Evolutionary conservation across 2,888 invertebrate genomes (phyloP).

Genomic region (Parasteatoda lunata): DNA sequence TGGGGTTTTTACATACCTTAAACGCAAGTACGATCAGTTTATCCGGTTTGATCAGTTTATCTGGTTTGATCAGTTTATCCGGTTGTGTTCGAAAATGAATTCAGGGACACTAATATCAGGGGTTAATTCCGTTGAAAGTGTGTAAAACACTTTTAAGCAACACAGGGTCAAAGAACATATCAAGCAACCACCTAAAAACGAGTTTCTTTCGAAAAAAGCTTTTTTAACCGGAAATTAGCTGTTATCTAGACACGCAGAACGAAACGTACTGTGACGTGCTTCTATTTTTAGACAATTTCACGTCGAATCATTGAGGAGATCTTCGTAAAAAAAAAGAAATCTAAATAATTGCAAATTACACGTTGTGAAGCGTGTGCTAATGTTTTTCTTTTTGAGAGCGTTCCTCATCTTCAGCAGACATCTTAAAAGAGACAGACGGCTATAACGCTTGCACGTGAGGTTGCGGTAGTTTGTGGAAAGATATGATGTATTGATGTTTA

Average conservation of each 20-base stretch:
- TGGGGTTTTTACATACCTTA: too few relatives aligned
- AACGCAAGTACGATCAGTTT: too few relatives aligned
- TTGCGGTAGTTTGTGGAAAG: neutral
- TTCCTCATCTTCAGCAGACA: constrained; percentile 7
- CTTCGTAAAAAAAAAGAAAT: neutral
- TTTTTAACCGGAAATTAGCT: neutral
- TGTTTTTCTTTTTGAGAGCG: neutral
- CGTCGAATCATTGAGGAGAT: neutral
- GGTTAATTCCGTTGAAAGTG: too few relatives aligned
- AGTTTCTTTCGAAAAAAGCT: neutral
- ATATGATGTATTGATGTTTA: constrained; percentile 11
- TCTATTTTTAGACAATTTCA: neutral
- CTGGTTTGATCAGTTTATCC: too few relatives aligned
- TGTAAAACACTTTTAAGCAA: too few relatives aligned
- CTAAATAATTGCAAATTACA: neutral
- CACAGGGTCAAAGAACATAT: too few relatives aligned
- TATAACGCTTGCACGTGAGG: neutral
- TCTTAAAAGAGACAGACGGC: neutral
- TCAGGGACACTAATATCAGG: too few relatives aligned
- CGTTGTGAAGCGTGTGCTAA: neutral
- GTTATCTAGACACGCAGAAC: neutral
- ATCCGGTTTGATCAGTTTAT: too few relatives aligned
- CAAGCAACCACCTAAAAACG: too few relatives aligned
- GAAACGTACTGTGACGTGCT: neutral
- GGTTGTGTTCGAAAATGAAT: too few relatives aligned